Percentiles rank a stretch among this genome's conserved stretches.
Evolutionary conservation across 1,140 invertebrate genomes (phyloP).

Genomic region (Panulirus ornatus): DNA sequence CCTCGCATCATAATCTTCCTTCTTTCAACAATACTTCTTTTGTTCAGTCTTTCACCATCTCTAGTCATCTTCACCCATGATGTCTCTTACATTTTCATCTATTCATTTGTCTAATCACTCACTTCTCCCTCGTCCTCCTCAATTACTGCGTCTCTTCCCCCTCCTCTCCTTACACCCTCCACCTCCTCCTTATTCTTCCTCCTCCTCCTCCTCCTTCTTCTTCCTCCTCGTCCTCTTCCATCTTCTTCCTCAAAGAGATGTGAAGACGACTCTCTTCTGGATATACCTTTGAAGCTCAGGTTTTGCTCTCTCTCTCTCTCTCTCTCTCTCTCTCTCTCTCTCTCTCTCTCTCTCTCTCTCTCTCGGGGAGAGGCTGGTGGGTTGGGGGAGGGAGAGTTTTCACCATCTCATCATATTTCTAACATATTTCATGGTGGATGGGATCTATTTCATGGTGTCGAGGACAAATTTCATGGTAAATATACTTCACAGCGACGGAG

Average conservation of each 20-base stretch:
- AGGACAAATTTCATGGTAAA: too few species aligned
- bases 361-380: too few species aligned
- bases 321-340: constrained; percentile 21
- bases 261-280: not conserved
- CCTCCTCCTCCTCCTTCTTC: not conserved
- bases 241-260: not conserved
- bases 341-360: constrained; percentile 27
- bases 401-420: too few species aligned
- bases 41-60: too few species aligned
- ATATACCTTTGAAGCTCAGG: not conserved
- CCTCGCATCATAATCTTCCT: too few species aligned
- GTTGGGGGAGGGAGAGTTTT: too few species aligned
- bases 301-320: not conserved
- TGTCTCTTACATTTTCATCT: not conserved
- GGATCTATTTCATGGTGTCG: too few species aligned
- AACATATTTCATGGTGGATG: too few species aligned
- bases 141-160: not conserved
- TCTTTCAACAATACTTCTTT: too few species aligned
- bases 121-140: not conserved
- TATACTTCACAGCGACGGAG: too few species aligned
- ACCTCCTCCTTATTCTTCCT: too few species aligned
- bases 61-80: not conserved
- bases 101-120: not conserved
- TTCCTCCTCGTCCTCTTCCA: not conserved
- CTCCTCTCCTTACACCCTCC: not conserved